Evolutionary conservation across 2,797 vertebrate species (phyloP).

Genomic region (Columba guinea): DNA sequence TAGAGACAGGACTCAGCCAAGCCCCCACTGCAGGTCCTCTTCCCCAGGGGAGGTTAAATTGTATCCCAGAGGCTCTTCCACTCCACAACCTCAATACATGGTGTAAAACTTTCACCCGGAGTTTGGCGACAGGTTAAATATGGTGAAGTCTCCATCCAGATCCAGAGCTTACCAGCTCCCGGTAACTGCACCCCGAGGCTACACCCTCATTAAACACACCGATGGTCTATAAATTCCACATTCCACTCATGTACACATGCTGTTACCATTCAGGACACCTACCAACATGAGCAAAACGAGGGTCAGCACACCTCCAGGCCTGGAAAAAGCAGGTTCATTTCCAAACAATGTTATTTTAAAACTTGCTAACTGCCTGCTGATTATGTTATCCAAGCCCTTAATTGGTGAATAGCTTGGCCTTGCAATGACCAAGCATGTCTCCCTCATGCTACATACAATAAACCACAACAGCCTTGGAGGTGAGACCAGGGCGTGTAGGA

Average conservation of each 20-base stretch:
- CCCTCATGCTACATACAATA: background rate
- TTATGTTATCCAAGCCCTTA: constrained; percentile 56
- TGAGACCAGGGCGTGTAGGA: background rate
- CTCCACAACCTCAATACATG: accelerated
- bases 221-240: constrained; percentile 59
- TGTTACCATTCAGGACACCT: background rate
- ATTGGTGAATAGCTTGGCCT: constrained; percentile 11
- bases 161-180: background rate
- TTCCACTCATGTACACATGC: constrained; percentile 41
- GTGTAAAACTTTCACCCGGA: background rate
- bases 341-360: constrained; percentile 70
- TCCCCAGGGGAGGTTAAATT: accelerated
- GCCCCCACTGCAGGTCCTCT: background rate
- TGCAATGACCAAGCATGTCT: constrained; percentile 6
- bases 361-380: constrained; percentile 65
- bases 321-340: constrained; percentile 60
- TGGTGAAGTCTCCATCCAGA: background rate
- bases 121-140: background rate
- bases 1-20: background rate
- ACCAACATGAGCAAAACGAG: constrained; percentile 4
- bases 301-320: constrained; percentile 39
- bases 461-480: background rate
- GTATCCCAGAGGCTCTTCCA: background rate
- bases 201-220: constrained; percentile 50
- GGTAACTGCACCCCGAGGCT: constrained; percentile 26